Evolutionary conservation across 2,797 vertebrate species (phyloP).

Genomic region (Alfaro cultratus): DNA sequence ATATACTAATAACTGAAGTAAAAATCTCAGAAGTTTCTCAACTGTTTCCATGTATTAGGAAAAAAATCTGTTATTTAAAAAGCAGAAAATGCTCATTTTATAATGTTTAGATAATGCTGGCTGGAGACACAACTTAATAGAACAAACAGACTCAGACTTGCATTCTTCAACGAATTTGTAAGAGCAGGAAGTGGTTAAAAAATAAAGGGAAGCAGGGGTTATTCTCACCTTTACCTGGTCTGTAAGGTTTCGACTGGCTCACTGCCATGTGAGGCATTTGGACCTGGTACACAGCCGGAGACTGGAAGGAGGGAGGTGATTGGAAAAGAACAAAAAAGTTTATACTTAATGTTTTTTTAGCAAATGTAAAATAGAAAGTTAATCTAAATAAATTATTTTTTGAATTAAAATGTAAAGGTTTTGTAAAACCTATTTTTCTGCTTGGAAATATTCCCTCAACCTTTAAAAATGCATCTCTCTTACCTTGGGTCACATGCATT

Average conservation of each 20-base stretch:
- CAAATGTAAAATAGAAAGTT: not conserved
- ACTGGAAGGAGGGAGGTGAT: constrained; percentile 77
- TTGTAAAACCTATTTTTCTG: constrained; percentile 1
- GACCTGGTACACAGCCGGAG: constrained; percentile 94
- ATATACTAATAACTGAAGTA: not conserved
- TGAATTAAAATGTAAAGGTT: constrained; percentile 22
- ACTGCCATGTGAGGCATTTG: constrained; percentile 97
- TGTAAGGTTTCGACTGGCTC: constrained; percentile 98
- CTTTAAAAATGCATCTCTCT: constrained; percentile 32
- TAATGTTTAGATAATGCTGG: not conserved
- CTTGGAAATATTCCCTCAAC: constrained; percentile 3
- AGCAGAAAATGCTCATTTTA: not conserved
- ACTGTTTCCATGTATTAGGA: not conserved
- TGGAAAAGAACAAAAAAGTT: constrained; percentile 35
- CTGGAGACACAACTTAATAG: not conserved
- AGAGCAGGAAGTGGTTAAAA: not conserved
- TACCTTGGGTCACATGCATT: constrained; percentile 73
- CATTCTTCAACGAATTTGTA: not conserved
- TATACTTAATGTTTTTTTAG: constrained; percentile 10
- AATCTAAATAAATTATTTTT: not conserved
- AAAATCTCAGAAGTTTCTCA: not conserved
- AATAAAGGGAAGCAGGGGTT: constrained; percentile 1
- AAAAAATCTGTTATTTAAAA: not conserved
- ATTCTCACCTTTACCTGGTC: constrained; percentile 99
- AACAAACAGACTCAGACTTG: not conserved